Conservation (phyloP, 2,113 vertebrate genomes). For the Coptodon bakossiorum region DNA sequence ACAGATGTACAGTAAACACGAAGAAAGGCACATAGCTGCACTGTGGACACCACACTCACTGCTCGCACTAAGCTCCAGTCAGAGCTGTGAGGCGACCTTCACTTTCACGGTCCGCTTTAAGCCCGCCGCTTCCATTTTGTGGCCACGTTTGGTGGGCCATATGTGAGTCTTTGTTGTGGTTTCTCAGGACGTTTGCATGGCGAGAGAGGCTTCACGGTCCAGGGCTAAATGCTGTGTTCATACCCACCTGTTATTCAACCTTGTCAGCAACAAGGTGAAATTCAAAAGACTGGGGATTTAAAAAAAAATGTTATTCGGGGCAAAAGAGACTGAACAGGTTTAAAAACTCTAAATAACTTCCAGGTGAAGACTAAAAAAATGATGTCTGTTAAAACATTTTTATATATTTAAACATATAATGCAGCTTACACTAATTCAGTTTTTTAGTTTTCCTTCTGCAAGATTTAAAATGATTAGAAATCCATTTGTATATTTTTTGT, state of each 20-base stretch:
- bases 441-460: background rate
- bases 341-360: background rate
- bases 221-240: constrained; percentile 14
- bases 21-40: constrained; percentile 59
- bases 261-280: constrained; percentile 6
- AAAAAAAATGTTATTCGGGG: background rate
- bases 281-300: background rate
- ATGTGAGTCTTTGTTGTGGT: constrained; percentile 68
- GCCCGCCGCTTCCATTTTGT: constrained; percentile 67
- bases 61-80: constrained; percentile 19
- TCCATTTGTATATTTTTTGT: background rate
- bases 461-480: background rate
- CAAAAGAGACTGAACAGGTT: background rate
- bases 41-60: constrained; percentile 41
- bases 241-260: constrained; percentile 73
- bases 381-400: background rate
- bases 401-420: background rate
- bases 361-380: background rate
- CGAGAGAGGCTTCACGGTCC: constrained; percentile 17
- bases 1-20: constrained; percentile 65
- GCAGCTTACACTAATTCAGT: background rate
- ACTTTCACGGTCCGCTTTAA: constrained; percentile 49
- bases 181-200: constrained; percentile 37
- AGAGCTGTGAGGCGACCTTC: constrained; percentile 52
- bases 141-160: constrained; percentile 61